Evolutionary conservation across 2,888 invertebrate species (phyloP), one percentile per base, ranked within the genome.

Genomic region (Himalopsyche anomala): DNA sequence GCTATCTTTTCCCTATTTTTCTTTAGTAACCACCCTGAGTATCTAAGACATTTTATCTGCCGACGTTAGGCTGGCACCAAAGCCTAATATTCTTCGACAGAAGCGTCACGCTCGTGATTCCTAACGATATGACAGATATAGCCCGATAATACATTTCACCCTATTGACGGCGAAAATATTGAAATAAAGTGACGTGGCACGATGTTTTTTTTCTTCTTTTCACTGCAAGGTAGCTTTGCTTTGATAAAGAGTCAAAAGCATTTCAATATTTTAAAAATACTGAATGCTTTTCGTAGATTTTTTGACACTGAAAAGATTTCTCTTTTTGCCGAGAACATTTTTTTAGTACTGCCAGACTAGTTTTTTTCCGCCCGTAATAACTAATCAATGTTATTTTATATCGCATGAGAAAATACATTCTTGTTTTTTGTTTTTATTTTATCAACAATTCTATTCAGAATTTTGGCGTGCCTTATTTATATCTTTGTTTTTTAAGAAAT

Each of bases 121-220:
- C 84, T 51, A 80, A 84, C 84, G 84, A 79, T 80, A 80, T 55
- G 84, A 84, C 45, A 84, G 51, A 84, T 79, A 84, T 84, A 54
- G 51, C 45, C 80, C 51, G 51, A 74, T 80, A 80, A 84, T 84
- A 80, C 84, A 54, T 55, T 55, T 28, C 84, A 79, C 79, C 74
- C 74, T 80, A 80, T 84, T 84, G 80, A 84, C 54, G 84, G 79
- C 51, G n/a, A 45, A 54, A 84, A 80, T 84, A 84, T 84, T 84
- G 84, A 84, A 74, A 74, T 84, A 84, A 79, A 84, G 51, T 80
- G 84, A 84, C 84, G 38, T 69, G 38, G 69, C 15, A 36, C 74
- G 74, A 15, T 74, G 74, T 28, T 74, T 56, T 82, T 51, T 82
- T 54, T 55, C n/a, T 82, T 55, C 82, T 55, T 82, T 83, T 83